These are phyloP conservation scores for Linurgus olivaceus DNA, from an alignment of 2,797 vertebrate genomes.

Conservation along the genomic window DNA sequence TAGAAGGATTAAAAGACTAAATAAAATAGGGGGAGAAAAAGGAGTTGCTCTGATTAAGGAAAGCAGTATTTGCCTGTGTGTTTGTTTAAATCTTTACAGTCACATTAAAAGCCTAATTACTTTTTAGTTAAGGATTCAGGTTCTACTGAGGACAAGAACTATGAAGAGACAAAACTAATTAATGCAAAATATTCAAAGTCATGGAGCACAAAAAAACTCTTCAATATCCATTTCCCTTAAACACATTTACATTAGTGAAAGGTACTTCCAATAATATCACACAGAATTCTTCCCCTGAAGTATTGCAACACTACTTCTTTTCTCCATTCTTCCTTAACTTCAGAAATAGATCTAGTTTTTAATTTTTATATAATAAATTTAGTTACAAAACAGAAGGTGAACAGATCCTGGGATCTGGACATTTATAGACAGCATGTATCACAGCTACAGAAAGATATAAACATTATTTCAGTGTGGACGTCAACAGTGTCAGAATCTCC, in stretches of 20 bases:
- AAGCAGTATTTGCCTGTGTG: background rate
- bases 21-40: background rate
- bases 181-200: slow-evolving; percentile 18
- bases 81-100: slow-evolving; percentile 9
- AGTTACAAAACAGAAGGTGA: background rate
- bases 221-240: background rate
- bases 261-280: background rate
- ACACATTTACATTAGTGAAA: background rate
- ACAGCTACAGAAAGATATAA: background rate
- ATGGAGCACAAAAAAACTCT: background rate
- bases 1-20: slow-evolving; percentile 14
- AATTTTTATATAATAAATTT: background rate
- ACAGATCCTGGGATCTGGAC: background rate
- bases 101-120: background rate
- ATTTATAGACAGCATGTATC: background rate
- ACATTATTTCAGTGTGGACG: background rate
- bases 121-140: background rate
- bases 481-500: background rate
- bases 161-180: background rate
- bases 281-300: background rate
- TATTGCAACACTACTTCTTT: background rate
- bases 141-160: background rate
- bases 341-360: background rate
- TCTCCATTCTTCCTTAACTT: background rate
- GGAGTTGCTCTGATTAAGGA: background rate